Evolutionary conservation across 2,113 vertebrate genomes (phyloP).

Genomic region (Dipodomys ordii): DNA sequence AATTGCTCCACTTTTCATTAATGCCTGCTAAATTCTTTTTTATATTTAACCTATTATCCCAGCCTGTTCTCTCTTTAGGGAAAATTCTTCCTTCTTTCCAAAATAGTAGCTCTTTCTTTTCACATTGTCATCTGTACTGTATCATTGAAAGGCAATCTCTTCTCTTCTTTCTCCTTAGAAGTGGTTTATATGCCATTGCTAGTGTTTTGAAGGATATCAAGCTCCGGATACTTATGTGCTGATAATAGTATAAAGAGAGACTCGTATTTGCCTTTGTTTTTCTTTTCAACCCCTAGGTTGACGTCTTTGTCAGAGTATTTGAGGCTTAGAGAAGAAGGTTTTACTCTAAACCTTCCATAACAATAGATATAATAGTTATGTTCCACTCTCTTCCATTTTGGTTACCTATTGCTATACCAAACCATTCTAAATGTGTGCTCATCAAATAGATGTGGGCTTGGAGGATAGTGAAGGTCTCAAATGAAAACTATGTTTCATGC

Average conservation of each 20-base stretch:
- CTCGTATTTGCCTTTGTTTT: conserved; percentile 34
- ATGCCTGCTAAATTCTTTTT: conserved; percentile 56
- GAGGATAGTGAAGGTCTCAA: neutral
- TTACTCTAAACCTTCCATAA: conserved; percentile 37
- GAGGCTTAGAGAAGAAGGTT: neutral
- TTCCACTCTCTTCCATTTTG: conserved; percentile 25
- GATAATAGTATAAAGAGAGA: neutral
- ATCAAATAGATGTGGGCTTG: neutral
- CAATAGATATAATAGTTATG: conserved; percentile 21
- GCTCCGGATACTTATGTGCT: conserved; percentile 42
- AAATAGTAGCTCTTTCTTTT: conserved; percentile 1
- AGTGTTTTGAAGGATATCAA: conserved; percentile 43
- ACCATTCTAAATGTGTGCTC: neutral
- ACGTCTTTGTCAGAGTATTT: conserved; percentile 51
- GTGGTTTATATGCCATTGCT: conserved; percentile 44
- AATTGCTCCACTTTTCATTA: conserved; percentile 55
- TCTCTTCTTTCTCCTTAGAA: conserved; percentile 18
- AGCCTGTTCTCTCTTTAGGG: neutral
- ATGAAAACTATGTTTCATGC: neutral
- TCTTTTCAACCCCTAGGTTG: conserved; percentile 31
- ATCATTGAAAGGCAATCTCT: conserved; percentile 42
- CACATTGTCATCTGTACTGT: neutral
- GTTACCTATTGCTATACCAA: conserved; percentile 30
- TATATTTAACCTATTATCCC: conserved; percentile 59
- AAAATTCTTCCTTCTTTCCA: conserved; percentile 15